phyloP scores from a whole-genome alignment of 2,797 vertebrate genomes.

The Catostomus latipinnis region DNA sequence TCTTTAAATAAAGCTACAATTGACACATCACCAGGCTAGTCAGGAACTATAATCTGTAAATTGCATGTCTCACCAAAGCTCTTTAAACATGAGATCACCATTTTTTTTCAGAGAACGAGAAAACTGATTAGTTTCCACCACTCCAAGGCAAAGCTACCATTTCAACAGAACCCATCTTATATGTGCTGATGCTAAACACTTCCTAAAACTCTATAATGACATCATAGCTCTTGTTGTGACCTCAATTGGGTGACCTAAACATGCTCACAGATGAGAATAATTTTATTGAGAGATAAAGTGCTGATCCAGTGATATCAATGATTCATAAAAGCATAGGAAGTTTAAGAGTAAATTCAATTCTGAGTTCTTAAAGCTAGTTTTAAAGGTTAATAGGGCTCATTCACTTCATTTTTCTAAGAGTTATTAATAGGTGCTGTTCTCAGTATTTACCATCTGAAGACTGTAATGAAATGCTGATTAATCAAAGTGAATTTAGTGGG shows the following conservation, averaged over 20 bases:
- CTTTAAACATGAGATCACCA: slow-evolving; percentile 45
- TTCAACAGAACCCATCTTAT: slow-evolving; percentile 30
- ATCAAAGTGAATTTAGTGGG: slow-evolving; percentile 12
- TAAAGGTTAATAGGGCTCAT: slow-evolving; percentile 44
- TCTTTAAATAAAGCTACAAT: slow-evolving; percentile 31
- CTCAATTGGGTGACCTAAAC: slow-evolving; percentile 39
- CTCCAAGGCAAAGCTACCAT: slow-evolving; percentile 23
- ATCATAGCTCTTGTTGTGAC: slow-evolving; percentile 40
- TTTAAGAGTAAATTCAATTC: slow-evolving; percentile 11
- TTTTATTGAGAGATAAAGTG: slow-evolving; percentile 25
- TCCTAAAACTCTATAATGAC: slow-evolving; percentile 50
- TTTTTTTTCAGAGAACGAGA: slow-evolving; percentile 5
- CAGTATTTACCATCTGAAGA: slow-evolving; percentile 13
- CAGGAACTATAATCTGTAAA: slow-evolving; percentile 16
- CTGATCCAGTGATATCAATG: slow-evolving; percentile 28
- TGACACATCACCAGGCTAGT: slow-evolving; percentile 25
- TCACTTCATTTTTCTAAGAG: slow-evolving; percentile 11
- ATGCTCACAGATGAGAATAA: background rate
- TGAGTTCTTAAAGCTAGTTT: slow-evolving; percentile 17
- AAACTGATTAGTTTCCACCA: slow-evolving; percentile 33
- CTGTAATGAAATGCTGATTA: background rate
- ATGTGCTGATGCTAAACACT: slow-evolving; percentile 39
- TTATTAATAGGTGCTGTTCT: slow-evolving; percentile 39
- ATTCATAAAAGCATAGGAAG: slow-evolving; percentile 17
- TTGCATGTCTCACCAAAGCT: slow-evolving; percentile 21